Conservation (phyloP, 2,113 vertebrate species). For the Mustelus asterias region DNA sequence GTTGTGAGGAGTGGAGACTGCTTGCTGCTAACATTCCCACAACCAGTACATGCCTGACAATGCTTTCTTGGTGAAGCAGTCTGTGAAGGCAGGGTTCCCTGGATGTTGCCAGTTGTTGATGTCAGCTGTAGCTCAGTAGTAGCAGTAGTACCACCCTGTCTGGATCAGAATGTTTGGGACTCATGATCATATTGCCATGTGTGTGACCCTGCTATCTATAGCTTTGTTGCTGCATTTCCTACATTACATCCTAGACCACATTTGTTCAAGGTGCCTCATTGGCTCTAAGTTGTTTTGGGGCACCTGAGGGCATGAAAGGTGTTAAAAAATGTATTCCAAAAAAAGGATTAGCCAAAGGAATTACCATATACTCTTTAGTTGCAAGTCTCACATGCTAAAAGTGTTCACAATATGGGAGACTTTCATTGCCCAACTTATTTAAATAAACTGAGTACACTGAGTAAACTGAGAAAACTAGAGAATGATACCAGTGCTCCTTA, state of each 20-base stretch:
- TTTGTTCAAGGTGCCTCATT: too few relatives aligned
- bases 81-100: too few relatives aligned
- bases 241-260: too few relatives aligned
- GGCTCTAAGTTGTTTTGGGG: too few relatives aligned
- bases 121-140: not conserved
- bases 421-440: not conserved
- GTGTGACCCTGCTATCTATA: not conserved
- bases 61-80: not conserved
- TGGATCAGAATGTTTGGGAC: not conserved
- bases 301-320: too few relatives aligned
- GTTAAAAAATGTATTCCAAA: not conserved
- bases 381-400: not conserved
- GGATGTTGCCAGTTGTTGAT: too few relatives aligned
- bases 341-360: not conserved
- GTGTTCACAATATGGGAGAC: not conserved
- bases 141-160: too few relatives aligned
- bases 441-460: not conserved
- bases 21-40: not conserved
- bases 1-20: too few relatives aligned
- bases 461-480: not conserved
- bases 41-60: not conserved
- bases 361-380: not conserved
- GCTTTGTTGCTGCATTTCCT: not conserved
- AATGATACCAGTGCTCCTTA: not conserved
- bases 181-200: not conserved